Percentiles rank a stretch among this genome's conserved stretches.
Evolutionary conservation across 2,113 vertebrate genomes (phyloP).

Genomic region (Poecilia latipinna): DNA sequence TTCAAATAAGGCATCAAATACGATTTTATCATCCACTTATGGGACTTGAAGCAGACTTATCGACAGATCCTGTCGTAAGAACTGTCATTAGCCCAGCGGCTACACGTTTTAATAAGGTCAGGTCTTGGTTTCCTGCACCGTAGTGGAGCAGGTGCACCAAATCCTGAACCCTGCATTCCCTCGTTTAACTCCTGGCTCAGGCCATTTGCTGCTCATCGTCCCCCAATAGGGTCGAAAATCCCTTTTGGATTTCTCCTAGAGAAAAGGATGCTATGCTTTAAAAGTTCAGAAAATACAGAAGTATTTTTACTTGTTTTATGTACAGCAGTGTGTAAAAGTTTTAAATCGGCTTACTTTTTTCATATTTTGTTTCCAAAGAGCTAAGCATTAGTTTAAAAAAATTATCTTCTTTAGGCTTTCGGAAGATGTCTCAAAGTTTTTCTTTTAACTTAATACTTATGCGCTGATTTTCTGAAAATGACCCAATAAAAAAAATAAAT

Average conservation of each 20-base stretch:
- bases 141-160: neutral
- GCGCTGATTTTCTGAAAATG: no score
- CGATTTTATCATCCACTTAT: neutral
- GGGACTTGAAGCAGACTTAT: neutral
- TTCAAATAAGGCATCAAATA: conserved; percentile 10
- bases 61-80: neutral
- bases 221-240: neutral
- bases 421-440: no score
- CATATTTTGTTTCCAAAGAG: no score
- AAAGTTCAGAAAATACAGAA: no score
- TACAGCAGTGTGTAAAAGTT: no score
- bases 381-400: no score
- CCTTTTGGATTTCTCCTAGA: neutral
- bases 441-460: no score
- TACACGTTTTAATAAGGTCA: neutral
- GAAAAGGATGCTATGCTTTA: no score
- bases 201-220: neutral
- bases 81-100: neutral
- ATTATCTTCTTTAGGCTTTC: no score
- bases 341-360: no score
- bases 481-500: neutral
- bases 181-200: neutral
- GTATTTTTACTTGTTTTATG: no score
- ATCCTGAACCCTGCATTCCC: no score
- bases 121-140: neutral